Percentiles rank a stretch among this genome's conserved stretches.
Evolutionary conservation across 1,140 invertebrate species (phyloP).

Genomic region (Drosophila ironensis): DNA sequence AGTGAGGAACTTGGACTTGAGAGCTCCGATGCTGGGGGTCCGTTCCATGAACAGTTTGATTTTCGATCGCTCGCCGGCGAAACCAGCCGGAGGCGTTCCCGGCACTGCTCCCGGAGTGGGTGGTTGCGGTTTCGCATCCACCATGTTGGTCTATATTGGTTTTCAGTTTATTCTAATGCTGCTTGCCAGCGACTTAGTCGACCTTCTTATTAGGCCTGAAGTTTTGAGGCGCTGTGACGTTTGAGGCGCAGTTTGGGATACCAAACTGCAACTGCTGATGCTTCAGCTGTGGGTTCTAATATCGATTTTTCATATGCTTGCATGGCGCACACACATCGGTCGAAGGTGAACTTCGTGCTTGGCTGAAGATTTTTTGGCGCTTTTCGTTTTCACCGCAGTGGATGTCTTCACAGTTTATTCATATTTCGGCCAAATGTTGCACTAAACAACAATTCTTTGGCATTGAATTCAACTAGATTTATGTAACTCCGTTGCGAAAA

Average conservation of each 20-base stretch:
- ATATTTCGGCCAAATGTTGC: too few relatives aligned
- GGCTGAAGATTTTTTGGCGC: conserved; percentile 41
- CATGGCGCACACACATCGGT: conserved; percentile 16
- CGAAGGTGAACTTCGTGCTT: conserved; percentile 24
- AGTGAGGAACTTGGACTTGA: conserved; percentile 82
- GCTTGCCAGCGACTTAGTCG: not conserved
- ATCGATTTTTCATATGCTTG: conserved; percentile 58
- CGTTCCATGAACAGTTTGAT: conserved; percentile 82
- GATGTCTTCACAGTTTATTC: not conserved
- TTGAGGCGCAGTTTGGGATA: conserved; percentile 16
- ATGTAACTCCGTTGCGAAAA: conserved; percentile 3
- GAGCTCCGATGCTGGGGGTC: conserved; percentile 80
- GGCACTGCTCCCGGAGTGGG: conserved; percentile 52
- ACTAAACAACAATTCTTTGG: too few relatives aligned
- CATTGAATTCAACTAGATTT: too few relatives aligned
- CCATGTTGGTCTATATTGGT: conserved; percentile 31
- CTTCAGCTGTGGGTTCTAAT: conserved; percentile 36
- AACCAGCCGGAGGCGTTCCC: conserved; percentile 62
- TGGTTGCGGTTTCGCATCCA: conserved; percentile 63
- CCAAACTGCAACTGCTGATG: conserved; percentile 15
- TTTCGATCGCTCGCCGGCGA: conserved; percentile 77
- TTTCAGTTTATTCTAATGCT: not conserved
- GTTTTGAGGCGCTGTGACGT: conserved; percentile 30
- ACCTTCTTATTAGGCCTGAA: not conserved
- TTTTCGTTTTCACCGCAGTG: not conserved